Evolutionary conservation across 1,140 invertebrate species (phyloP).

Genomic region (Aphaenogaster ashmeadi): DNA sequence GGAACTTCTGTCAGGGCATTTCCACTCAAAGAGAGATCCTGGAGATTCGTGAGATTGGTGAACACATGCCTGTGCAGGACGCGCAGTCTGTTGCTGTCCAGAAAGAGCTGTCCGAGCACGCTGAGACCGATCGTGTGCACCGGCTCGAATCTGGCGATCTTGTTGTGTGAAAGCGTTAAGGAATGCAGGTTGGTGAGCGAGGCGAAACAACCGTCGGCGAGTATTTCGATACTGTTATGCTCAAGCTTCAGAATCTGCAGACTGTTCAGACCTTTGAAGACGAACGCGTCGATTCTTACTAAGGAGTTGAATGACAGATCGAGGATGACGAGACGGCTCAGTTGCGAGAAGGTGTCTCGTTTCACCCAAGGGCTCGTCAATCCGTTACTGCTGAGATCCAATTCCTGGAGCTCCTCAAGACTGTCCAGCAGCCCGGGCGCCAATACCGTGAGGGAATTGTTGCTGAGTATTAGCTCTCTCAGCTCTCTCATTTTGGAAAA

Average conservation of each 20-base stretch:
- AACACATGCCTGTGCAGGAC: slow-evolving; percentile 92
- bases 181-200: slow-evolving; percentile 93
- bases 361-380: slow-evolving; percentile 94
- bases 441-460: slow-evolving; percentile 93
- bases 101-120: slow-evolving; percentile 91
- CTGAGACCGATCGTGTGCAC: slow-evolving; percentile 91
- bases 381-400: slow-evolving; percentile 93
- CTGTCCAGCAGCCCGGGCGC: slow-evolving; percentile 92
- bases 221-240: slow-evolving; percentile 91
- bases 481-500: slow-evolving; percentile 91
- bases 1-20: slow-evolving; percentile 94
- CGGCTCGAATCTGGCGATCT: slow-evolving; percentile 90
- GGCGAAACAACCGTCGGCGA: slow-evolving; percentile 92
- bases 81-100: slow-evolving; percentile 92
- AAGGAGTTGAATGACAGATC: slow-evolving; percentile 93
- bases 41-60: slow-evolving; percentile 92
- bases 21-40: slow-evolving; percentile 95
- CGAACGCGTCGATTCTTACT: slow-evolving; percentile 90
- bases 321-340: slow-evolving; percentile 91
- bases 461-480: slow-evolving; percentile 92
- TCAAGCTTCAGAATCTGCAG: slow-evolving; percentile 93
- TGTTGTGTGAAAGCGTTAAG: slow-evolving; percentile 92
- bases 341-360: slow-evolving; percentile 92
- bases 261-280: slow-evolving; percentile 92
- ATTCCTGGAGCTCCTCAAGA: slow-evolving; percentile 91